phyloP scores from a whole-genome alignment of 2,113 vertebrate species.

The Meles meles region DNA sequence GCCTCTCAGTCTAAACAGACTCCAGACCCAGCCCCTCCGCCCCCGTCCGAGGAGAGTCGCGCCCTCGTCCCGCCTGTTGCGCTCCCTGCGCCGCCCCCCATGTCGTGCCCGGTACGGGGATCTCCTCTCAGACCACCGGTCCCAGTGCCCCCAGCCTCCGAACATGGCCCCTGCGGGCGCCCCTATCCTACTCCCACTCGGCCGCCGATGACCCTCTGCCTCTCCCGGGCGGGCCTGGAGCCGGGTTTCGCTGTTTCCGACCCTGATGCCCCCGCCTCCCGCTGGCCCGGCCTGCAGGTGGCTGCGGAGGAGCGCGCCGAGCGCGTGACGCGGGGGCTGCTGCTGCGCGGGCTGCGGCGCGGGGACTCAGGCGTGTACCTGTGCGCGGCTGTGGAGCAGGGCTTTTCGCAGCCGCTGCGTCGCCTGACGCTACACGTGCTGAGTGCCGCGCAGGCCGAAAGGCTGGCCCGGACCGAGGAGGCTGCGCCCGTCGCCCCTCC shows the following conservation, averaged over 20 bases:
- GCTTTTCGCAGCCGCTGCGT: slow-evolving; percentile 93
- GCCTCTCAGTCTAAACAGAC: background rate
- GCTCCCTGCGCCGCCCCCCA: background rate
- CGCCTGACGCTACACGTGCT: slow-evolving; percentile 90
- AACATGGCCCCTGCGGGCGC: no score
- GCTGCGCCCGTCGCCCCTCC: slow-evolving; percentile 55
- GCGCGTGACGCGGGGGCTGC: slow-evolving; percentile 86
- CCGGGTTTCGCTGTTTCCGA: no score
- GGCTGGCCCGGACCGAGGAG: slow-evolving; percentile 63
- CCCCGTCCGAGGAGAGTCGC: background rate
- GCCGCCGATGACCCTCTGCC: background rate
- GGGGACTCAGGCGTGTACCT: slow-evolving; percentile 89
- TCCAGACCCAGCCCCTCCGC: background rate
- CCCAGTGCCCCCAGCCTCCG: background rate
- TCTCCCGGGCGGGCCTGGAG: background rate
- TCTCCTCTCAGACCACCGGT: background rate
- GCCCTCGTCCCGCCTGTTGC: no score
- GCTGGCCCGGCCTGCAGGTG: slow-evolving; percentile 79
- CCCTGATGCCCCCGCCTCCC: background rate
- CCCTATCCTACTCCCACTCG: no score
- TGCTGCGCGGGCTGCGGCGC: slow-evolving; percentile 88
- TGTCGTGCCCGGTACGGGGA: background rate
- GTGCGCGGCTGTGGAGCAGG: slow-evolving; percentile 92
- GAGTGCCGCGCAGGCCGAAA: slow-evolving; percentile 77
- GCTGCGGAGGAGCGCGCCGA: slow-evolving; percentile 87